Conservation (phyloP, 1,140 invertebrate genomes). For the Calosoma granatense region DNA sequence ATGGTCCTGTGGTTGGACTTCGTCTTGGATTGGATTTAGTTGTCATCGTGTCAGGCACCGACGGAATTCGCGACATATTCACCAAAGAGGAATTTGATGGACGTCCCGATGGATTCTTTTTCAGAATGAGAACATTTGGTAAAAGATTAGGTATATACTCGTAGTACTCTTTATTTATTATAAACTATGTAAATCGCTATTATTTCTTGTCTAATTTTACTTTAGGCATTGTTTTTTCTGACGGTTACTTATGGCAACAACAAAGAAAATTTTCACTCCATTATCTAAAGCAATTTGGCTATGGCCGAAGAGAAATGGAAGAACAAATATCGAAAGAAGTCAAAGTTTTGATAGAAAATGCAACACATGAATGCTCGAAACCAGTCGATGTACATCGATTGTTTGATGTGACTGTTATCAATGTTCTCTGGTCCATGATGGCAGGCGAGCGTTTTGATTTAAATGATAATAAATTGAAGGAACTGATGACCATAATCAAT, state of each 20-base stretch:
- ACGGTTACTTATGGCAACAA: conserved; percentile 48
- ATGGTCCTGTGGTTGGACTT: conserved; percentile 26
- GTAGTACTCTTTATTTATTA: too few relatives aligned
- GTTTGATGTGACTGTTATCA: conserved; percentile 53
- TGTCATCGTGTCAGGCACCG: conserved; percentile 49
- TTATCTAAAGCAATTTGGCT: conserved; percentile 49
- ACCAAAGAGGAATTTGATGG: conserved; percentile 53
- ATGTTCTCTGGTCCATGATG: conserved; percentile 61
- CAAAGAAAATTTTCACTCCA: conserved; percentile 48
- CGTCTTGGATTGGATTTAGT: conserved; percentile 45
- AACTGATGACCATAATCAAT: conserved; percentile 36
- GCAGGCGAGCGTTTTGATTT: conserved; percentile 52
- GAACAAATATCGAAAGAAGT: conserved; percentile 47
- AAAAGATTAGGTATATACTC: conserved; percentile 47
- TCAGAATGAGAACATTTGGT: conserved; percentile 48
- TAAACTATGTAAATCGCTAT: too few relatives aligned
- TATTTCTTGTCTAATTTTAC: too few relatives aligned
- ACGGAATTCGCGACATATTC: conserved; percentile 48
- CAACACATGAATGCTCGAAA: conserved; percentile 24
- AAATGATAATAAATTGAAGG: conserved; percentile 38
- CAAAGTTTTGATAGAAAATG: conserved; percentile 35
- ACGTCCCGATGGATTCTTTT: conserved; percentile 59
- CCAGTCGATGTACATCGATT: conserved; percentile 38
- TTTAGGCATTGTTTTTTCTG: conserved; percentile 53
- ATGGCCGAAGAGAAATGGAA: conserved; percentile 48